A percentile compares a stretch with the other conserved stretches of the same genome.
phyloP scores from a whole-genome alignment of 2,113 vertebrate species.

The Pipa parva region DNA sequence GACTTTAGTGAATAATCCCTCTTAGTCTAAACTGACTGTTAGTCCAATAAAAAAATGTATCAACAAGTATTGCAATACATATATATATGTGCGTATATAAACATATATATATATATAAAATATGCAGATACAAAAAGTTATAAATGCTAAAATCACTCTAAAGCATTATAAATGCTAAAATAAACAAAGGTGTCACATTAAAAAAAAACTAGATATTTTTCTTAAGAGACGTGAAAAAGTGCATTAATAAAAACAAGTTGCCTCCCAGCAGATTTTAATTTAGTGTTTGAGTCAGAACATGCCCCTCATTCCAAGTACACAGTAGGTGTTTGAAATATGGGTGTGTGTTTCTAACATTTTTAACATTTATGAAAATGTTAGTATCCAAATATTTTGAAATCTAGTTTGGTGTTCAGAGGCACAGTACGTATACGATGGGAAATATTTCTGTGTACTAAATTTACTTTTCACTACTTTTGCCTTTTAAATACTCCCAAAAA shows the following conservation, averaged over 20 bases:
- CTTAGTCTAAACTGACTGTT: too few species aligned
- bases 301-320: constrained; percentile 63
- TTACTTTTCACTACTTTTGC: too few species aligned
- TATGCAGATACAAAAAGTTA: too few species aligned
- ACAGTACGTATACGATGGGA: neutral
- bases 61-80: too few species aligned
- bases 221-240: constrained; percentile 53
- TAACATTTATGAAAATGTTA: constrained; percentile 44
- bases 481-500: too few species aligned
- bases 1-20: too few species aligned
- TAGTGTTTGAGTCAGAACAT: constrained; percentile 57
- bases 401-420: neutral
- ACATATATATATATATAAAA: too few species aligned
- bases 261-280: constrained; percentile 54
- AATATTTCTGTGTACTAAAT: too few species aligned
- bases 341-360: constrained; percentile 45
- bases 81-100: too few species aligned
- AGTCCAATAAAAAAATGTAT: too few species aligned
- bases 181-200: constrained; percentile 23
- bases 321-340: constrained; percentile 57
- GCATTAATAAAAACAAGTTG: constrained; percentile 63
- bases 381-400: neutral
- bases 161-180: constrained; percentile 4
- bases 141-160: neutral
- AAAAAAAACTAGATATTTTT: constrained; percentile 39